Percentiles rank a stretch among this genome's conserved stretches.
phyloP scores from a whole-genome alignment of 2,888 invertebrate species.

The Heliconius sara region DNA sequence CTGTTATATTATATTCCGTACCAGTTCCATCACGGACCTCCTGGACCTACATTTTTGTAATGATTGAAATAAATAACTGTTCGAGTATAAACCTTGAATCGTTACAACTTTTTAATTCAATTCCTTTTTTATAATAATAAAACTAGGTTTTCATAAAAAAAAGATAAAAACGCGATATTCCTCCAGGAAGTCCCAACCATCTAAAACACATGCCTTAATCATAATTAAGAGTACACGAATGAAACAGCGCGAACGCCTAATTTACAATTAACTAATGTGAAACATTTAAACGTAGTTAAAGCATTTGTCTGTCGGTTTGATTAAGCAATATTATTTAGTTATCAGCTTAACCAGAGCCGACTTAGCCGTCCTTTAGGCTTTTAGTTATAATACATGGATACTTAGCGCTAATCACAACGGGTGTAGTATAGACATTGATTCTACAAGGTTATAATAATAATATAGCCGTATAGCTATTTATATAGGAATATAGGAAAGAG shows the following conservation, averaged over 20 bases:
- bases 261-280: conserved; percentile 74
- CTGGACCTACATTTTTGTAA: background rate
- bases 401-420: conserved; percentile 80
- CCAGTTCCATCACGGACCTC: background rate
- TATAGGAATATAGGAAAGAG: conserved; percentile 2
- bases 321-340: conserved; percentile 51
- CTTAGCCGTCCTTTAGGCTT: conserved; percentile 80
- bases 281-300: conserved; percentile 82
- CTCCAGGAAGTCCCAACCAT: background rate
- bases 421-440: conserved; percentile 54
- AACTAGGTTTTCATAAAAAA: too few relatives aligned
- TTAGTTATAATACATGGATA: conserved; percentile 66
- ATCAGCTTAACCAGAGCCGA: conserved; percentile 61
- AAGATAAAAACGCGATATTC: background rate
- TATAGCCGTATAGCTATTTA: conserved; percentile 27
- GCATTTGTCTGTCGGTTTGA: conserved; percentile 76
- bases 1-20: background rate
- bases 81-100: background rate
- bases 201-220: conserved; percentile 10
- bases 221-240: conserved; percentile 41
- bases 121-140: background rate
- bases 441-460: conserved; percentile 47
- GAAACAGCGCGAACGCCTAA: conserved; percentile 59
- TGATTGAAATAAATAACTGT: background rate
- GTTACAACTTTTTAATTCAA: background rate